Evolutionary conservation across 2,113 vertebrate species (phyloP).

Genomic region (Colius striatus): DNA sequence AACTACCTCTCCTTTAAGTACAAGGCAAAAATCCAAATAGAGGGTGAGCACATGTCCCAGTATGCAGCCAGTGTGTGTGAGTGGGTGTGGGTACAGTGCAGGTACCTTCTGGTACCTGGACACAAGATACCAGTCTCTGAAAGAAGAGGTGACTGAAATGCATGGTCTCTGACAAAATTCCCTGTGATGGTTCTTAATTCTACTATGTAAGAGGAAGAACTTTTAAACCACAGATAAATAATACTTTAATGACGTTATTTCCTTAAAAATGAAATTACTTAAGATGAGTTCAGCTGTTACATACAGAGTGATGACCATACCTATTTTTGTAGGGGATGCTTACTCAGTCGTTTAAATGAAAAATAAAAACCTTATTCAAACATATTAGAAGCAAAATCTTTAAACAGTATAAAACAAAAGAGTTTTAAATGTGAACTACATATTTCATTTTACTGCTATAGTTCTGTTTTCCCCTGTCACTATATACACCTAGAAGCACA

Average conservation of each 20-base stretch:
- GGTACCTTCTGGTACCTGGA: background rate
- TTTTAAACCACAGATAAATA: too few relatives aligned
- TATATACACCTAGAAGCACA: too few relatives aligned
- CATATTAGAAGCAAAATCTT: background rate
- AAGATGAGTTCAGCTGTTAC: background rate
- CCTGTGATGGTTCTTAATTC: background rate
- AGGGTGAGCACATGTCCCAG: background rate
- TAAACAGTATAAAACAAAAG: background rate
- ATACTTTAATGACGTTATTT: too few relatives aligned
- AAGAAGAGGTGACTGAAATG: background rate
- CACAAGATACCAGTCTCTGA: background rate
- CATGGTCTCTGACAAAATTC: background rate
- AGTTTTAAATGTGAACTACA: background rate
- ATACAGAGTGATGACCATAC: background rate
- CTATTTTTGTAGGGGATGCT: background rate
- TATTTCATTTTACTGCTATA: too few relatives aligned
- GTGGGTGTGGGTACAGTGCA: background rate
- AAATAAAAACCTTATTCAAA: background rate
- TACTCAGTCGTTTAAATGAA: background rate
- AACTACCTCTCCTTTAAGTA: background rate
- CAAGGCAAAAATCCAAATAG: background rate
- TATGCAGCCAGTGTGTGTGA: fast-evolving
- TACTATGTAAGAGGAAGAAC: background rate
- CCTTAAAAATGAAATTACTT: too few relatives aligned
- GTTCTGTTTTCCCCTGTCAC: too few relatives aligned